phyloP scores from a whole-genome alignment of 2,888 invertebrate species.

The Drosophila conformis region DNA sequence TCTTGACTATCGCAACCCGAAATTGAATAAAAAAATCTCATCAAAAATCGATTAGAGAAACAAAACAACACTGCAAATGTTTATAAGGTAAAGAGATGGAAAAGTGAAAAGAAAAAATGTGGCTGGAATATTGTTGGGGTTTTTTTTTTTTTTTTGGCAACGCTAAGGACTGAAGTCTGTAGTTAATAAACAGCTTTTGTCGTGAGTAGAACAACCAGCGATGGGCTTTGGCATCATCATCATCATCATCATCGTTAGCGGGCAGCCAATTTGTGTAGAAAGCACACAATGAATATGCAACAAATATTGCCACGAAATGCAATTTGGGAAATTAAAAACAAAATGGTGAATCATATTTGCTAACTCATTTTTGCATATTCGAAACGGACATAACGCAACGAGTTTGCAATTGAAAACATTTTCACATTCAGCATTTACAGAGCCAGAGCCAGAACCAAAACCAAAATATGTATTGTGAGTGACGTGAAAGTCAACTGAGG shows the following conservation, averaged over 20 bases:
- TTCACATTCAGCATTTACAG: background rate
- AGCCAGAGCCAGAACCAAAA: constrained; percentile 21
- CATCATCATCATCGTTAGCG: constrained; percentile 31
- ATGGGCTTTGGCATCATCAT: constrained; percentile 1
- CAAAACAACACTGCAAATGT: constrained; percentile 31
- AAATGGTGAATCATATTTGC: constrained; percentile 38
- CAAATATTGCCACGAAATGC: constrained; percentile 60
- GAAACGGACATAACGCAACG: background rate
- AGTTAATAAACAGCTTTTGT: constrained; percentile 66
- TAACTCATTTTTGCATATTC: background rate
- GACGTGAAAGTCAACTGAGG: constrained; percentile 74
- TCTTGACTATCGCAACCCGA: constrained; percentile 70
- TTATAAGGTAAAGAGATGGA: constrained; percentile 9
- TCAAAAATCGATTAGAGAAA: constrained; percentile 76
- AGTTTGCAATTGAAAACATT: background rate
- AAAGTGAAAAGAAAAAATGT: background rate
- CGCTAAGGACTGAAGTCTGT: constrained; percentile 24
- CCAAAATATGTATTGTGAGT: constrained; percentile 69
- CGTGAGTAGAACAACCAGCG: constrained; percentile 6
- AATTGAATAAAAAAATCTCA: constrained; percentile 78
- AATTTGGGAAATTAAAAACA: constrained; percentile 73
- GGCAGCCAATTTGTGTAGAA: constrained; percentile 38
- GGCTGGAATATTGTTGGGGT: background rate
- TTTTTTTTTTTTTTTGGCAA: background rate
- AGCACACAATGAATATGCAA: constrained; percentile 44